A percentile compares a stretch with the other conserved stretches of the same genome.
Conservation (phyloP, 2,888 invertebrate species). For the Deilephila elpenor region DNA sequence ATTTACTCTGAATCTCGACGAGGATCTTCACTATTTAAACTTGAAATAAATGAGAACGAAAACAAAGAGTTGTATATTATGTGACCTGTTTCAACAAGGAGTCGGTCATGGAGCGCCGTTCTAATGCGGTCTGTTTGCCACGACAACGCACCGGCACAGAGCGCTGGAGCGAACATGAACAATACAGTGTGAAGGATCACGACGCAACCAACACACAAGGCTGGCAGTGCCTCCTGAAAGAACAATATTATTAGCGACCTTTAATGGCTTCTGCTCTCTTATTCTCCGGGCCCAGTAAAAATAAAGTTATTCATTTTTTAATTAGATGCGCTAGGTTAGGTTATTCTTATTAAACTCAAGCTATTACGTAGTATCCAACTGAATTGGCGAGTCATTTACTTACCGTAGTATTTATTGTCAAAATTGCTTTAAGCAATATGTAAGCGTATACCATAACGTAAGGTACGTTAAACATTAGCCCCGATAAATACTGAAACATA, state of each 20-base stretch:
- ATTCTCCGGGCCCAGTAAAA: too few species aligned
- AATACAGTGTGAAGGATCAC: not conserved
- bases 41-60: too few species aligned
- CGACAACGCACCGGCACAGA: constrained; percentile 15
- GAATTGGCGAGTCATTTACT: not conserved
- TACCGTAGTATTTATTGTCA: not conserved
- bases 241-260: not conserved
- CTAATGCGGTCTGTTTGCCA: constrained; percentile 29
- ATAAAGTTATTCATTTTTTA: not conserved
- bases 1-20: too few species aligned
- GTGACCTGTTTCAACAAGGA: not conserved
- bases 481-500: constrained; percentile 4
- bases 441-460: not conserved
- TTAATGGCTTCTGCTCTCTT: too few species aligned
- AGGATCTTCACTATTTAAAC: too few species aligned
- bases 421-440: not conserved
- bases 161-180: too few species aligned
- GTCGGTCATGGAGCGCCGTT: not conserved
- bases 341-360: too few species aligned
- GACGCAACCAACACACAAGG: not conserved
- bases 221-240: not conserved
- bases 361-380: not conserved
- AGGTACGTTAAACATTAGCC: constrained; percentile 4
- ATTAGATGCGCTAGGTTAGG: too few species aligned
- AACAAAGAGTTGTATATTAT: not conserved